These are phyloP conservation scores for Coregonus suidteri DNA, from an alignment of 2,797 vertebrate genomes.

Conservation along the genomic window DNA sequence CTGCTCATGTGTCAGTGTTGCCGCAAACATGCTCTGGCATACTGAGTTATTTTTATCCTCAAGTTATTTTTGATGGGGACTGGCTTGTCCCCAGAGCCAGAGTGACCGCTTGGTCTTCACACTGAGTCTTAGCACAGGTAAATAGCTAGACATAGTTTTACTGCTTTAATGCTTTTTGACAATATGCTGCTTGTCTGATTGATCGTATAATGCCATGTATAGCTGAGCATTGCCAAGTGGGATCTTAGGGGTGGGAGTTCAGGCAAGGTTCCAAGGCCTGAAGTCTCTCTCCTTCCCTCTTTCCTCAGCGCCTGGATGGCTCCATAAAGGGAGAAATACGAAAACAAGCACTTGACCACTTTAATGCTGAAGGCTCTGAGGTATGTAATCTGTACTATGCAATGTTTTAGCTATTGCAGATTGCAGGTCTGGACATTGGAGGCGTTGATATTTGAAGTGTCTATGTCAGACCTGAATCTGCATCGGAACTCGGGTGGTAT, in stretches of 20 bases:
- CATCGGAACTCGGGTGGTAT: constrained; percentile 15
- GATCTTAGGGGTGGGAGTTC: not conserved
- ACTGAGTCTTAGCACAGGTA: constrained; percentile 23
- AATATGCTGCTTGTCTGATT: constrained; percentile 4
- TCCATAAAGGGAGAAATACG: constrained; percentile 98
- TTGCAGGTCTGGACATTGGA: not conserved
- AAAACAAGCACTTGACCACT: constrained; percentile 98
- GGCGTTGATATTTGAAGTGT: not conserved
- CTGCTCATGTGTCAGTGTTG: constrained; percentile 64
- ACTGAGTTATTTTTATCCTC: constrained; percentile 76
- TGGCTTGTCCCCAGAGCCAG: constrained; percentile 41
- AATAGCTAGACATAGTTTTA: not conserved
- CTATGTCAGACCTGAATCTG: not conserved
- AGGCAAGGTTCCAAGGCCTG: constrained; percentile 22
- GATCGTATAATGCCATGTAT: constrained; percentile 6
- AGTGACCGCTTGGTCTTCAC: constrained; percentile 37
- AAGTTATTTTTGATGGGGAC: constrained; percentile 51
- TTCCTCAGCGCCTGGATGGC: constrained; percentile 90
- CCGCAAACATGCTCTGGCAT: constrained; percentile 61
- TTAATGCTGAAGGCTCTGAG: constrained; percentile 99
- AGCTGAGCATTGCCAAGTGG: constrained; percentile 14
- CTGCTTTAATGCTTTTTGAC: constrained; percentile 1
- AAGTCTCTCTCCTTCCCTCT: constrained; percentile 14
- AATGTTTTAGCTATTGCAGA: not conserved
- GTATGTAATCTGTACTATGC: constrained; percentile 67